Percentiles rank a stretch among this genome's conserved stretches.
These are phyloP conservation scores for Lithosia quadra DNA, from an alignment of 2,888 invertebrate species.

Conservation along the genomic window DNA sequence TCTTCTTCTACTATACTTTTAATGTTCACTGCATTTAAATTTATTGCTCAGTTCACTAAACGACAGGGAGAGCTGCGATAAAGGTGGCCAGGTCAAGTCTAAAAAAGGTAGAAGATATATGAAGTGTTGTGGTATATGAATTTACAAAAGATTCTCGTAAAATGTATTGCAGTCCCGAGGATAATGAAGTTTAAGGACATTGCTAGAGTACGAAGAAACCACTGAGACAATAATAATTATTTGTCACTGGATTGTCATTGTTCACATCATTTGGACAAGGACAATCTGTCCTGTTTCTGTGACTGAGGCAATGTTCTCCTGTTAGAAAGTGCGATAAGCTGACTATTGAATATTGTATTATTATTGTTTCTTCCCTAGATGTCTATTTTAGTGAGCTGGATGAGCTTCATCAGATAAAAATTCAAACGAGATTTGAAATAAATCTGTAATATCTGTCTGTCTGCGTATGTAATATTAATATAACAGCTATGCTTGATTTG, in stretches of 20 bases:
- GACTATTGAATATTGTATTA: background rate
- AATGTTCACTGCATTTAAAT: too few species aligned
- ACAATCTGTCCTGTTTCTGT: constrained; percentile 14
- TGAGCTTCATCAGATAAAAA: background rate
- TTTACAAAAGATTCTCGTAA: background rate
- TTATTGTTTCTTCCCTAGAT: background rate
- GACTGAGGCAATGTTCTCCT: background rate
- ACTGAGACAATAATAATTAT: constrained; percentile 4
- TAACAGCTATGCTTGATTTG: too few species aligned
- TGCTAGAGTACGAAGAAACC: background rate
- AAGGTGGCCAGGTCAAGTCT: too few species aligned
- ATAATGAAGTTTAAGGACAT: background rate
- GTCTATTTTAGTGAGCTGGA: background rate
- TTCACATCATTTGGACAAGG: background rate
- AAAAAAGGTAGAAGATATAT: too few species aligned
- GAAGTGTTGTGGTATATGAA: too few species aligned
- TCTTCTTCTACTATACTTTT: too few species aligned
- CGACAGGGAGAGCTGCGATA: too few species aligned
- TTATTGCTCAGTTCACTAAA: too few species aligned
- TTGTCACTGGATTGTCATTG: constrained; percentile 8
- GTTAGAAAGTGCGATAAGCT: background rate
- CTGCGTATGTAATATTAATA: too few species aligned
- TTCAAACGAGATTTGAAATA: too few species aligned
- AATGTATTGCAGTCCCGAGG: background rate
- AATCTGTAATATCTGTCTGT: too few species aligned